A percentile compares a stretch with the other conserved stretches of the same genome.
These are phyloP conservation scores for Tachypleus tridentatus DNA, from an alignment of 1,140 invertebrate species.

Conservation along the genomic window DNA sequence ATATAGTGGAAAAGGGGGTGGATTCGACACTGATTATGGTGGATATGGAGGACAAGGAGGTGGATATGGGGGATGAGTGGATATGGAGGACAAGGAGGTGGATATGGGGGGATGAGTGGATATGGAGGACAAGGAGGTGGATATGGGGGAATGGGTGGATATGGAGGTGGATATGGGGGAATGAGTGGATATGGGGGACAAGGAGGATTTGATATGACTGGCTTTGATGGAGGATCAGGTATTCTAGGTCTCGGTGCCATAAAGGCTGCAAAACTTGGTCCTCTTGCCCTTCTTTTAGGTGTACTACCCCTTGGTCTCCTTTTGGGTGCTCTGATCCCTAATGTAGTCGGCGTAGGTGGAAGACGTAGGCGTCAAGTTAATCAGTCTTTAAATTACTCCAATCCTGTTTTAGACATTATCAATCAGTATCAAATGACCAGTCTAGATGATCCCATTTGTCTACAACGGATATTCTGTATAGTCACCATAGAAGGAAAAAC, in stretches of 20 bases:
- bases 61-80: too few species aligned
- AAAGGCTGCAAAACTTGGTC: conserved; percentile 13
- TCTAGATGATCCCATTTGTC: conserved; percentile 16
- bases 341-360: conserved; percentile 13
- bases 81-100: too few species aligned
- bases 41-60: too few species aligned
- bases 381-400: not conserved
- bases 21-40: too few species aligned
- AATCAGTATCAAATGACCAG: conserved; percentile 7
- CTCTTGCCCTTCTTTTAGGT: conserved; percentile 16
- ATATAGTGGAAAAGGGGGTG: too few species aligned
- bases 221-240: too few species aligned
- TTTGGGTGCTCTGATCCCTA: conserved; percentile 14
- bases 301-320: conserved; percentile 14
- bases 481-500: conserved; percentile 11
- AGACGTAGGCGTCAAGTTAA: conserved; percentile 8
- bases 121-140: too few species aligned
- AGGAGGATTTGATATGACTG: too few species aligned
- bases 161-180: too few species aligned
- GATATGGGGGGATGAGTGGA: too few species aligned
- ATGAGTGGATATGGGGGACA: too few species aligned
- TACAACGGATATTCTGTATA: conserved; percentile 16
- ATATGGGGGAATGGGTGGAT: too few species aligned
- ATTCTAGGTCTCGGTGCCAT: not conserved
- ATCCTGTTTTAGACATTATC: conserved; percentile 15